Conservation (phyloP, 2,888 invertebrate species). For the Sphaerolaimus hirsutus region DNA sequence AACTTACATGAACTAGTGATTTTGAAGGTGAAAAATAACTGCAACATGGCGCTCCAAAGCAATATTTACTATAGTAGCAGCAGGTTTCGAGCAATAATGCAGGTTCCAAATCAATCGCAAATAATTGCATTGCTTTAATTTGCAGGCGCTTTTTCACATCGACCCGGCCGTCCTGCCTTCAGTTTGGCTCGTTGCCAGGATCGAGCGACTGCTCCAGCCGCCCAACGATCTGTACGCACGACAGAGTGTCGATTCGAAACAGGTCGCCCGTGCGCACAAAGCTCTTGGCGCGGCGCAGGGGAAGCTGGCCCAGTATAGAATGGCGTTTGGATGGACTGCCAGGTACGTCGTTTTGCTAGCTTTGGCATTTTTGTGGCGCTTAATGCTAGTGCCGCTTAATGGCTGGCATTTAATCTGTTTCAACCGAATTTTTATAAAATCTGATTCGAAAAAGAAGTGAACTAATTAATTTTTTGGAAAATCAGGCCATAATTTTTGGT, state of each 20-base stretch:
- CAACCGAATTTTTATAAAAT: no score
- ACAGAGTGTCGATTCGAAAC: conserved; percentile 36
- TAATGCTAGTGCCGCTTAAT: no score
- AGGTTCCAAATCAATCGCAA: neutral
- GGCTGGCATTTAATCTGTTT: no score
- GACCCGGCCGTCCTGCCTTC: conserved; percentile 61
- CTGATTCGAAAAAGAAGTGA: no score
- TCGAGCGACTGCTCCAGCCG: conserved; percentile 73
- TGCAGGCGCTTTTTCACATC: conserved; percentile 65
- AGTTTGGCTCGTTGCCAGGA: conserved; percentile 75
- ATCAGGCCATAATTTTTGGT: no score
- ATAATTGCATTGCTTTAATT: conserved; percentile 58
- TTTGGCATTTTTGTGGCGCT: no score
- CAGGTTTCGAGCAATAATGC: no score
- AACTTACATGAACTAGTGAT: no score
- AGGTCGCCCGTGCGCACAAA: conserved; percentile 1
- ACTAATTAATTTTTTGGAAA: no score
- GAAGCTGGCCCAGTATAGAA: conserved; percentile 52
- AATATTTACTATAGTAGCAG: no score
- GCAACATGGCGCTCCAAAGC: no score
- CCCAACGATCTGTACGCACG: conserved; percentile 67
- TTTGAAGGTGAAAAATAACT: no score
- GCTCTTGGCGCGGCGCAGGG: conserved; percentile 17
- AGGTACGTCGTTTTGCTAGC: conserved; percentile 15
- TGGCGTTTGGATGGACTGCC: conserved; percentile 93